These are phyloP conservation scores for Chiroxiphia lanceolata DNA, from an alignment of 2,797 vertebrate species.

Conservation along the genomic window DNA sequence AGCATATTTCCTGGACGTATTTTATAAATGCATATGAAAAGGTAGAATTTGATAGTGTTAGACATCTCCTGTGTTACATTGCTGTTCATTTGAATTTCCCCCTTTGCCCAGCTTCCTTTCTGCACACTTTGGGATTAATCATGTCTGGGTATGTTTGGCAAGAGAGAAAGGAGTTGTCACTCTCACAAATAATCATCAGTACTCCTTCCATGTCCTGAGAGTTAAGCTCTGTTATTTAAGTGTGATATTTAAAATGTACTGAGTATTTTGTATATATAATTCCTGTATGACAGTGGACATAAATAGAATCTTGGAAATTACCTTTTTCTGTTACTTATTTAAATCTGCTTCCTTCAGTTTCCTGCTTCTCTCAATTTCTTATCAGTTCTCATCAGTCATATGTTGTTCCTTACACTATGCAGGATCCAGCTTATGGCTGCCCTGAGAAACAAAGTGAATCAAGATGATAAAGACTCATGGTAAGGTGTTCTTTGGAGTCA, in stretches of 20 bases:
- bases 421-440: slow-evolving; percentile 42
- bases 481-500: slow-evolving; percentile 25
- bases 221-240: not conserved
- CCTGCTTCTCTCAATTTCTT: not conserved
- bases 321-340: not conserved
- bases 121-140: not conserved
- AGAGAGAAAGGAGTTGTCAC: not conserved
- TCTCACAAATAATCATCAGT: not conserved
- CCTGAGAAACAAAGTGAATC: slow-evolving; percentile 47
- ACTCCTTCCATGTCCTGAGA: not conserved
- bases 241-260: not conserved
- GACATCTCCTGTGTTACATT: not conserved
- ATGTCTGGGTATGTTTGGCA: not conserved
- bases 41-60: not conserved
- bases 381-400: not conserved
- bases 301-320: not conserved
- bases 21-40: not conserved
- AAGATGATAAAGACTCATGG: slow-evolving; percentile 31
- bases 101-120: not conserved
- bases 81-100: not conserved
- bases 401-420: not conserved
- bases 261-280: not conserved
- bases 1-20: not conserved
- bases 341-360: not conserved
- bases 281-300: not conserved